A percentile compares a stretch with the other conserved stretches of the same genome.
Evolutionary conservation across 2,888 invertebrate genomes (phyloP).

Genomic region (Eilema depressum): DNA sequence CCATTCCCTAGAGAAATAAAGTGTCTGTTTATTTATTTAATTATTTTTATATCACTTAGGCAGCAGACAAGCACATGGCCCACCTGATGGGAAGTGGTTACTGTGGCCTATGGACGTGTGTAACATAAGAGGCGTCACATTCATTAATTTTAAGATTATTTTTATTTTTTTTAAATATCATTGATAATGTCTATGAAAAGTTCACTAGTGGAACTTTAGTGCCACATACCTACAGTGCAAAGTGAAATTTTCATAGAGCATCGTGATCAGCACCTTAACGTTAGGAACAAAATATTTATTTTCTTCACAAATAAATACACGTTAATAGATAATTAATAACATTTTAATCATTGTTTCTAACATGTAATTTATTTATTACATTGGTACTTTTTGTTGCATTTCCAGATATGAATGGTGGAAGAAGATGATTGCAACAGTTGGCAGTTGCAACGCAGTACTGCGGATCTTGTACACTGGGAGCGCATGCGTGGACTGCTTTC

Average conservation of each 20-base stretch:
- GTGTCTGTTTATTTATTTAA: background rate
- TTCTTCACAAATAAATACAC: constrained; percentile 49
- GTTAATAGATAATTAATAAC: constrained; percentile 51
- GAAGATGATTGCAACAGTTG: constrained; percentile 14
- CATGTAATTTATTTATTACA: constrained; percentile 36
- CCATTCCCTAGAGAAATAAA: background rate
- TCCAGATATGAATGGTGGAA: constrained; percentile 52
- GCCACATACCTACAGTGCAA: constrained; percentile 36
- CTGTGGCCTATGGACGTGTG: no score
- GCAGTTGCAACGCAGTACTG: background rate
- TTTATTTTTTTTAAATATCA: background rate
- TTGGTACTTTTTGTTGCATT: constrained; percentile 56
- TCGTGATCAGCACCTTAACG: constrained; percentile 52
- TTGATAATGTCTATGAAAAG: background rate
- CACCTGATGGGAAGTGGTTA: no score
- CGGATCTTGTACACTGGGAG: background rate
- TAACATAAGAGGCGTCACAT: no score
- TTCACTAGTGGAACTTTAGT: background rate
- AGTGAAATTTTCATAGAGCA: constrained; percentile 70
- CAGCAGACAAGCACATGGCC: no score
- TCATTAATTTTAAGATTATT: background rate
- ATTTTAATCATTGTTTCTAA: constrained; percentile 50
- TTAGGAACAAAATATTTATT: constrained; percentile 63
- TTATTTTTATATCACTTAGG: background rate
- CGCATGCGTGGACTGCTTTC: background rate